Percentiles rank a stretch among this genome's conserved stretches.
Evolutionary conservation across 2,113 vertebrate genomes (phyloP).

Genomic region (Notarius quadriscutis): DNA sequence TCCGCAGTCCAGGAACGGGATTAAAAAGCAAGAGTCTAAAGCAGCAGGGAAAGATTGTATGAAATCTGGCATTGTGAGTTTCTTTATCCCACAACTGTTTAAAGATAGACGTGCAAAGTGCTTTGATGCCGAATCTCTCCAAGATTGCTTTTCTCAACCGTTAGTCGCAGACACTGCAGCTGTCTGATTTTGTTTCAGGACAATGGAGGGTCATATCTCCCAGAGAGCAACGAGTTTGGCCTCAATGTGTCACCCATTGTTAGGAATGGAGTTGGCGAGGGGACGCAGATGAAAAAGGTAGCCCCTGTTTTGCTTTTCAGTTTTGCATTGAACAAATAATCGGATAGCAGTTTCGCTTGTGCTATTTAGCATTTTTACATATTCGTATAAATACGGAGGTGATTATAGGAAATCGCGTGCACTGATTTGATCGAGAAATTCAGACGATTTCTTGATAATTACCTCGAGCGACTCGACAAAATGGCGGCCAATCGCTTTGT

Average conservation of each 20-base stretch:
- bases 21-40: conserved; percentile 63
- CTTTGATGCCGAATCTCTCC: background rate
- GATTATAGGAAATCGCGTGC: too few species aligned
- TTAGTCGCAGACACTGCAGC: background rate
- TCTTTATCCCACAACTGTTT: background rate
- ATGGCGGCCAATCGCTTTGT: too few species aligned
- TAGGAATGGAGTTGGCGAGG: conserved; percentile 65
- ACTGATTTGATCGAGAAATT: too few species aligned
- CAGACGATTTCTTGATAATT: too few species aligned
- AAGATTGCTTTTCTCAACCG: background rate
- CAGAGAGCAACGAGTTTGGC: conserved; percentile 77
- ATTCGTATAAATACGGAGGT: too few species aligned
- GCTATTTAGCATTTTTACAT: background rate
- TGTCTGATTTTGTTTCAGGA: conserved; percentile 69
- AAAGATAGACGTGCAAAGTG: background rate
- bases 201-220: conserved; percentile 44
- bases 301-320: conserved; percentile 19
- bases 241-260: conserved; percentile 80
- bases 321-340: background rate
- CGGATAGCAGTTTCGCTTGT: background rate
- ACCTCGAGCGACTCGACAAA: too few species aligned
- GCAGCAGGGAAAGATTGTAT: conserved; percentile 59
- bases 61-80: conserved; percentile 64
- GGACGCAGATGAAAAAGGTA: conserved; percentile 69
- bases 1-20: conserved; percentile 62